phyloP scores from a whole-genome alignment of 2,113 vertebrate genomes.

The Anser brachyrhynchus region DNA sequence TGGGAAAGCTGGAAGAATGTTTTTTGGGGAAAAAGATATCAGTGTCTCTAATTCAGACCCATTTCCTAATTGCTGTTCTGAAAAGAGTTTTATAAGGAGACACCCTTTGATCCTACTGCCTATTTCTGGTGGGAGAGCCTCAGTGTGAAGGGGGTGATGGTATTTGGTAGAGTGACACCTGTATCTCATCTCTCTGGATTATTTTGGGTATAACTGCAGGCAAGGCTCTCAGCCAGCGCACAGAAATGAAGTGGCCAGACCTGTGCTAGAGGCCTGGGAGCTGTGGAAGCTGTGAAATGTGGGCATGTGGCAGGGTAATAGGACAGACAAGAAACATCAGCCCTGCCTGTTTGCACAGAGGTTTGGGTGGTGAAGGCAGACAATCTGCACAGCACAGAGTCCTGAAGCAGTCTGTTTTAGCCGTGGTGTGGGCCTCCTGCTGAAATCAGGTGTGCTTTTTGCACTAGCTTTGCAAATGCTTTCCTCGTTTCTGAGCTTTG shows the following conservation, averaged over 20 bases:
- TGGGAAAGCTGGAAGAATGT: neutral
- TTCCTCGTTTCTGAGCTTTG: neutral
- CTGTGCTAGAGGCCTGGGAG: neutral
- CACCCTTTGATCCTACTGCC: neutral
- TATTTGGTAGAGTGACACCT: neutral
- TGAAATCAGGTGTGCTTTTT: neutral
- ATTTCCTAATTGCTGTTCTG: too few relatives aligned
- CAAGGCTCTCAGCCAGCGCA: neutral
- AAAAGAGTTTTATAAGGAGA: neutral
- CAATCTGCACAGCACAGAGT: neutral
- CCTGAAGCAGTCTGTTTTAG: neutral
- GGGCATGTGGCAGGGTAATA: neutral
- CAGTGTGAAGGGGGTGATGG: rapidly evolving
- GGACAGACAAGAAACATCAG: neutral
- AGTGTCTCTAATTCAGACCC: neutral
- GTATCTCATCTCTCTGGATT: too few relatives aligned
- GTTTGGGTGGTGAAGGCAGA: neutral
- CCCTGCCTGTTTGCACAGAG: neutral
- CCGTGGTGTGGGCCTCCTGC: neutral
- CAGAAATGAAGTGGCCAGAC: neutral
- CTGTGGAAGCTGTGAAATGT: neutral
- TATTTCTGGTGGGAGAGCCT: neutral
- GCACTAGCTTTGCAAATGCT: neutral
- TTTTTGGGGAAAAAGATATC: neutral
- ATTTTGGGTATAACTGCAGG: neutral